Conservation (phyloP, 2,888 invertebrate species). For the Platypus cylindrus region DNA sequence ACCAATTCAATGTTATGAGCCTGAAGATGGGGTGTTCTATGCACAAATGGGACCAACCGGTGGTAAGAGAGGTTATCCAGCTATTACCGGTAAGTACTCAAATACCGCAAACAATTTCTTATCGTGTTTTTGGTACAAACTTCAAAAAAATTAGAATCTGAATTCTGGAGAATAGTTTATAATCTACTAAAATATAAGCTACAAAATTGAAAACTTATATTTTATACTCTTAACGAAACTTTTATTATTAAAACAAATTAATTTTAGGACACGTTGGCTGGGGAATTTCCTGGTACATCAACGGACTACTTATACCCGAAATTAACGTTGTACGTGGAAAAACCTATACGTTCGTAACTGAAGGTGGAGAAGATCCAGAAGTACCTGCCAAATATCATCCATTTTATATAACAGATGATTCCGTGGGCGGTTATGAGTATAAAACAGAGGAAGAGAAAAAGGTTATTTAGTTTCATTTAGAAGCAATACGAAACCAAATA, state of each 20-base stretch:
- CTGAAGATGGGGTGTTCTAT: conserved; percentile 82
- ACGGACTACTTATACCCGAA: conserved; percentile 83
- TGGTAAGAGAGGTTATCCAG: conserved; percentile 77
- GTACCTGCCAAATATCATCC: conserved; percentile 79
- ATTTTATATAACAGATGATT: conserved; percentile 86
- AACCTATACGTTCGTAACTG: conserved; percentile 78
- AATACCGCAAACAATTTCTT: background rate
- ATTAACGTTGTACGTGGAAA: conserved; percentile 77
- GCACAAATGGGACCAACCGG: conserved; percentile 91
- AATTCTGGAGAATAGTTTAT: too few species aligned
- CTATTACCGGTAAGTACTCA: conserved; percentile 58
- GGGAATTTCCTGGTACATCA: conserved; percentile 92
- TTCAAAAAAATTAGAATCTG: too few species aligned
- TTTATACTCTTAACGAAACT: background rate
- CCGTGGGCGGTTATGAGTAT: conserved; percentile 79
- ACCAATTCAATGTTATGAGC: conserved; percentile 77
- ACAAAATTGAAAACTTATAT: too few species aligned
- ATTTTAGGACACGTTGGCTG: conserved; percentile 76
- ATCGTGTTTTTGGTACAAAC: too few species aligned
- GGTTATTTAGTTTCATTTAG: conserved; percentile 37
- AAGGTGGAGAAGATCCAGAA: conserved; percentile 70
- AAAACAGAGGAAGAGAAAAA: conserved; percentile 69
- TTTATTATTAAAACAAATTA: too few species aligned
- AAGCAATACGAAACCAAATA: too few species aligned
- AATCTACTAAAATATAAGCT: too few species aligned